Evolutionary conservation across 2,113 vertebrate species (phyloP).

Genomic region (Antigone vipio): DNA sequence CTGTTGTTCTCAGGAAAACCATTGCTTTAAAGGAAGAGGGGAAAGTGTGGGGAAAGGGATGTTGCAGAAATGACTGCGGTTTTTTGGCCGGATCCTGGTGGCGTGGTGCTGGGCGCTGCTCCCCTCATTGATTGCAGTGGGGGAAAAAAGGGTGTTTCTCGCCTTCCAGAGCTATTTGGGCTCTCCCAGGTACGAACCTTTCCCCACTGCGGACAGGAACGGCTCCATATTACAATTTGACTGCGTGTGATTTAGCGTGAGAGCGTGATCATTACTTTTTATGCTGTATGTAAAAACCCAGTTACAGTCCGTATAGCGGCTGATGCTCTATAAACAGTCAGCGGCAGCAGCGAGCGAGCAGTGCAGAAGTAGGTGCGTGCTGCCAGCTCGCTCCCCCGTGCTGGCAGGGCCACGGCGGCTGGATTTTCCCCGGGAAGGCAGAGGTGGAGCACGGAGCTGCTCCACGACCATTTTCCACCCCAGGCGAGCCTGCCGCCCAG

Average conservation of each 20-base stretch:
- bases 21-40: not conserved
- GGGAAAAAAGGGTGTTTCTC: not conserved
- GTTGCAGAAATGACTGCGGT: not conserved
- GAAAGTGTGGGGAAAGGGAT: not conserved
- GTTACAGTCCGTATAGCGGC: not conserved
- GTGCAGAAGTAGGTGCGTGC: not conserved
- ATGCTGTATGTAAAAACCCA: not conserved
- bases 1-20: not conserved
- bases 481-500: not conserved
- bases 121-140: not conserved
- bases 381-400: not conserved
- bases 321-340: not conserved
- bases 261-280: not conserved
- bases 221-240: not conserved
- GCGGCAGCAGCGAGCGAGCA: not conserved
- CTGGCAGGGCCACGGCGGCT: not conserved
- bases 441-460: not conserved
- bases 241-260: not conserved
- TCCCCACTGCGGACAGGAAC: rapidly evolving
- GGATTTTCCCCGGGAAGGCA: not conserved
- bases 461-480: not conserved
- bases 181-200: not conserved
- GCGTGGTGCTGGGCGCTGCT: not conserved
- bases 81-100: not conserved
- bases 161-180: not conserved